A percentile compares a stretch with the other conserved stretches of the same genome.
Conservation (phyloP, 2,888 invertebrate species). For the Ceramica pisi region DNA sequence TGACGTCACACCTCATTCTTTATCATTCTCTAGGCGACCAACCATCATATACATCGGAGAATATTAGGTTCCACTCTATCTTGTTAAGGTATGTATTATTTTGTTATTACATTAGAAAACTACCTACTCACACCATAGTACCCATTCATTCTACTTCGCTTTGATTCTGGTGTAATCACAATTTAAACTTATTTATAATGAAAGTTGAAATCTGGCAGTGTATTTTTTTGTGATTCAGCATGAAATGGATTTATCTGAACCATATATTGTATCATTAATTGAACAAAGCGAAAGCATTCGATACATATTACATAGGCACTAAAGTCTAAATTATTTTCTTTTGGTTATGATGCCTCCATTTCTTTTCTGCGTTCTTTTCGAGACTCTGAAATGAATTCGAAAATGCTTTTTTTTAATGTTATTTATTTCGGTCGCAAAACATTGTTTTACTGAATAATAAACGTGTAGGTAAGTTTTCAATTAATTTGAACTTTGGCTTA, state of each 20-base stretch:
- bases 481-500: too few species aligned
- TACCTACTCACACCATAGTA: neutral
- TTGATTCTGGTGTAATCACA: neutral
- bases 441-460: too few species aligned
- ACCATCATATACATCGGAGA: conserved; percentile 43
- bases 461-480: too few species aligned
- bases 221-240: neutral
- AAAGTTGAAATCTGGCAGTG: neutral
- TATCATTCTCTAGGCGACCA: conserved; percentile 46
- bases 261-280: neutral
- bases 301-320: neutral
- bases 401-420: neutral
- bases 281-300: neutral
- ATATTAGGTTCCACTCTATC: conserved; percentile 18
- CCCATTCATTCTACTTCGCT: neutral
- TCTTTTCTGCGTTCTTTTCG: neutral
- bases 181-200: conserved; percentile 8
- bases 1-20: conserved; percentile 44
- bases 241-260: neutral
- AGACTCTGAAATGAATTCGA: neutral
- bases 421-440: too few species aligned
- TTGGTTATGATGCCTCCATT: neutral
- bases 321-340: neutral
- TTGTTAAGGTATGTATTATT: neutral
- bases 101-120: neutral